phyloP scores from a whole-genome alignment of 2,888 invertebrate species.

The Nomada lathburiana region DNA sequence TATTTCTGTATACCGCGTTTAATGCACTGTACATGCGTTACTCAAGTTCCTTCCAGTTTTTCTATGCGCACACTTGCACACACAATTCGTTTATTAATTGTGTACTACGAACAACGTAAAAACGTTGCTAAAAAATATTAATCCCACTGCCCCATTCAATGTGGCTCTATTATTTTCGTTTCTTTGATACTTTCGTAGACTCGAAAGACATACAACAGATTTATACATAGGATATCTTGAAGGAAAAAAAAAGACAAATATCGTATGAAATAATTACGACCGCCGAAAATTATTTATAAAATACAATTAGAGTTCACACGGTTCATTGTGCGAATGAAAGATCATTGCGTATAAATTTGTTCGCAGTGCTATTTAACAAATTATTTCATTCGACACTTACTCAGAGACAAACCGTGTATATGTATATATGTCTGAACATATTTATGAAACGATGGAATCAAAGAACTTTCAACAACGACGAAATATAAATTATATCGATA shows the following conservation, averaged over 20 bases:
- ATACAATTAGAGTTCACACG: not conserved
- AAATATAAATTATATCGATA: conserved; percentile 9
- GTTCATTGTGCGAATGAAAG: not conserved
- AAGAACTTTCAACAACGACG: not conserved
- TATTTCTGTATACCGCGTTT: conserved; percentile 15
- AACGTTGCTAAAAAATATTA: not conserved
- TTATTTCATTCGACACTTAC: conserved; percentile 9
- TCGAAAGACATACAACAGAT: not conserved
- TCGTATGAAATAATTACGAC: not conserved
- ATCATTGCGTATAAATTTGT: not conserved
- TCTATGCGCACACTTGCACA: conserved; percentile 31
- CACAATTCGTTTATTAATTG: conserved; percentile 31
- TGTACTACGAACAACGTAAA: not conserved
- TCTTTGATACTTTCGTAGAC: not conserved
- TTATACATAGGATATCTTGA: not conserved
- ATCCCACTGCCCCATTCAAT: not conserved
- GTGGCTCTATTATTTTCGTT: not conserved
- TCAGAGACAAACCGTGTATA: not conserved
- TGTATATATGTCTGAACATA: not conserved
- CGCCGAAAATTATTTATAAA: not conserved
- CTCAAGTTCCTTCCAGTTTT: conserved; percentile 49
- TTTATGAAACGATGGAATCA: not conserved
- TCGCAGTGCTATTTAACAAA: not conserved
- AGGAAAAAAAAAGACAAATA: not conserved
- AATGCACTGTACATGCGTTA: conserved; percentile 29